Base-by-base conservation (phyloP, 2,888 invertebrate species). In the Meghimatium bilineatum region DNA sequence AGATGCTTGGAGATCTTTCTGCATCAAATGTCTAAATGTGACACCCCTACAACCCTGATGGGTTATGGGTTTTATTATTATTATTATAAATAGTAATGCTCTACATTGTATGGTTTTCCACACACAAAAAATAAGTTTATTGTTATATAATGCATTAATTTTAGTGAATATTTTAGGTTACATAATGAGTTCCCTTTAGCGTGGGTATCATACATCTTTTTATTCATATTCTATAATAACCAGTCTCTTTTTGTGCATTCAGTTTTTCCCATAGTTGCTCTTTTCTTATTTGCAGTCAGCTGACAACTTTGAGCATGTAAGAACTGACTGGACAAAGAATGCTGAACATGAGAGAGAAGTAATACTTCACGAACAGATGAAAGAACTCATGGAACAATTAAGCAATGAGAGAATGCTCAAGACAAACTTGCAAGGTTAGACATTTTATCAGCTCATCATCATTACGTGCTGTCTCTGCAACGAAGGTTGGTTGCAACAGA, bases 321-420 rank as follows among this genome's bases (percentile, higher is more conserved):
- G n/a, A 75, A 34, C 56, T 60, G 66, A 75, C 0, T 49, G 38
- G 75, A 17, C 75, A 29, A 49, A n/a, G n/a, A 63, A 49, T 14
- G 10, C 63, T 34, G 82, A 75, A 1, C 60, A 75, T 60, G 80
- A 80, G 26, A 80, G 69, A 72, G 85, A 85, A 26, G 75, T 82
- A 44, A 60, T 82, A 26, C 38, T 88, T 67, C 77, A 85, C 12
- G 79, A 86, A 10, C 91, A 91, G 76, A 85, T 89, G 3, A 85
- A 88, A 56, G 87, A 89, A 44, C 89, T 90, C 85, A 89, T 90
- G 79, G 88, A 88, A 32, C 86, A 88, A 78, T 86, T 88, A 80
- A 85, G 87, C 71, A 88, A 90, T 52, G 91, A 91, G 72, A 89
- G 88, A 83, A 88, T 80, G 44, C 69, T 83, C 34, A 85, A 87